Evolutionary conservation across 1,140 invertebrate species (phyloP).

Genomic region (Drosophila simulans): DNA sequence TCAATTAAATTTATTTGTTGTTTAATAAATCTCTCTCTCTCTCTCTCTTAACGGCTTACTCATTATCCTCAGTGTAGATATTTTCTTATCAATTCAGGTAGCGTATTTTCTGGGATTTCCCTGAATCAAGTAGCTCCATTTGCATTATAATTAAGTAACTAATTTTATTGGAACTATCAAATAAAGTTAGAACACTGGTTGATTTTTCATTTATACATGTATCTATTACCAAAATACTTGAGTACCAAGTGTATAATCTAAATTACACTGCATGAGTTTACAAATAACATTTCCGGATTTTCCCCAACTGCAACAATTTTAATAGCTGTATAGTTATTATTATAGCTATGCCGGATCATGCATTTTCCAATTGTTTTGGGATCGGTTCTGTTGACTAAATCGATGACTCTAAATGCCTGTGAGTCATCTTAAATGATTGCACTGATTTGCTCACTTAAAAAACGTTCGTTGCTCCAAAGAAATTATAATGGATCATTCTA

Average conservation of each 20-base stretch:
- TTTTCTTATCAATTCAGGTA: background rate
- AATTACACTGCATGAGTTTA: too few species aligned
- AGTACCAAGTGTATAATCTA: too few species aligned
- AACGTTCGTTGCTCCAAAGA: background rate
- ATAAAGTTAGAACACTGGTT: too few species aligned
- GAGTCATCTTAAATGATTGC: constrained; percentile 25
- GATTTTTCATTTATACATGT: too few species aligned
- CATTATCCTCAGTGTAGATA: background rate
- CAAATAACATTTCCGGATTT: background rate
- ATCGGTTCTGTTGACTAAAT: constrained; percentile 16
- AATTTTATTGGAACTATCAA: too few species aligned
- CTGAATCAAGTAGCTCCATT: background rate
- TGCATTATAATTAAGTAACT: too few species aligned
- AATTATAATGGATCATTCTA: background rate
- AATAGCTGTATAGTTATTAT: too few species aligned
- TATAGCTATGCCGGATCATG: background rate
- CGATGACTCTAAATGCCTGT: constrained; percentile 11
- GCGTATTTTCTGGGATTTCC: background rate
- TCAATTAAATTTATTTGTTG: background rate
- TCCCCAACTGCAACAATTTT: background rate
- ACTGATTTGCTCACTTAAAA: background rate
- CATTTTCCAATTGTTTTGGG: constrained; percentile 2
- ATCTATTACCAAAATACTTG: too few species aligned
- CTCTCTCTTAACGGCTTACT: background rate
- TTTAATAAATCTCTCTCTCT: too few species aligned